Evolutionary conservation across 2,113 vertebrate genomes (phyloP).

Genomic region (Gorsachius goisagi): DNA sequence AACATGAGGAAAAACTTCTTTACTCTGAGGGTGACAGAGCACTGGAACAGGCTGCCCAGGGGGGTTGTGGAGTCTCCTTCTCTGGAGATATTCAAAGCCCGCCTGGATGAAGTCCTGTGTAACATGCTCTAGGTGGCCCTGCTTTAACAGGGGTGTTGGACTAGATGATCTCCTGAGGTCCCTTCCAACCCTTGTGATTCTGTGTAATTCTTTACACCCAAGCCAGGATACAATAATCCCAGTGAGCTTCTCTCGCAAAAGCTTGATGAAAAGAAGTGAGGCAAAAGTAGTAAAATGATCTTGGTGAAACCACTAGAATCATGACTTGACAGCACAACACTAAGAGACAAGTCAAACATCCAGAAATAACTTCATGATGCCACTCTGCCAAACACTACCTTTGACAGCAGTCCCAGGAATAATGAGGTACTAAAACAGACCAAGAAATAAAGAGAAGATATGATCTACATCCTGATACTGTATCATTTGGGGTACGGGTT

Average conservation of each 20-base stretch:
- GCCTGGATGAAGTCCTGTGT: no score
- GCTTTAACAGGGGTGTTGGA: no score
- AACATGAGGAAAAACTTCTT: no score
- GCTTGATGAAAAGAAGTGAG: not conserved
- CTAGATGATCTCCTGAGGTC: no score
- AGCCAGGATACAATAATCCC: not conserved
- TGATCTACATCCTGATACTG: not conserved
- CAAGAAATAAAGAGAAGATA: not conserved
- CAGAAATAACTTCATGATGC: not conserved
- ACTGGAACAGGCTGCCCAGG: no score
- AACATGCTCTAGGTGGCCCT: no score
- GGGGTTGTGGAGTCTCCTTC: no score
- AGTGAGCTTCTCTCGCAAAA: not conserved
- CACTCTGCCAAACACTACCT: not conserved
- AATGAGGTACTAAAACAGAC: not conserved
- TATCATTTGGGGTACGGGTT: fast-evolving
- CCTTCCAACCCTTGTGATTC: no score
- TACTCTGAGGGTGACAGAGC: no score
- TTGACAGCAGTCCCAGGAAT: not conserved
- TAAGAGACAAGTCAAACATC: not conserved
- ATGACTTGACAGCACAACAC: not conserved
- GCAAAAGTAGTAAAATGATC: not conserved
- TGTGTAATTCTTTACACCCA: not conserved
- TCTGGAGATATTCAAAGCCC: no score
- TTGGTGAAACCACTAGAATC: not conserved